Evolutionary conservation across 2,888 invertebrate genomes (phyloP), one percentile per base, ranked within the genome.

Genomic region (Ectemnius lituratus): DNA sequence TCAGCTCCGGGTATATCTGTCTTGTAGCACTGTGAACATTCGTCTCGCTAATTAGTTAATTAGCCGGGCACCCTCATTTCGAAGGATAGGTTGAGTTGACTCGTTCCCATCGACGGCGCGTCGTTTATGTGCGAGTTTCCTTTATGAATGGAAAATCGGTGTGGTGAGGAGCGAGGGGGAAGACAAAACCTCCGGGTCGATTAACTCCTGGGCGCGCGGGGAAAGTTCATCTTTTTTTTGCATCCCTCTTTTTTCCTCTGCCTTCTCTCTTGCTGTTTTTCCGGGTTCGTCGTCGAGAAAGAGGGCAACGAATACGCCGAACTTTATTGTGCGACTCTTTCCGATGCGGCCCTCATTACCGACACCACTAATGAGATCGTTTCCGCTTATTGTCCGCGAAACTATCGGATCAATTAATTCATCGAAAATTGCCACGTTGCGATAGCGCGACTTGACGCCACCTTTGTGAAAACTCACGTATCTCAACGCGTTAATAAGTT

Each of bases 151-250:
- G 46, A 62, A 46, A 45, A 37, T 37, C 11, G 37, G 3, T 47
- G 67, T 49, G 70, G 60, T 28, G 56, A 49, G 45, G 11, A n/a
- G 60, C 67, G 45, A 13, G 59, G 57, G 27, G 64, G 47, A 67
- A 61, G 61, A 71, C 28, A 67, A 67, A 67, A 67, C 61, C 52
- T 0, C 52, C 67, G 62, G 61, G 28, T 56, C 67, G 28, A 71
- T 67, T 61, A 61, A 67, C 52, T 16, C 52, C n/a, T 4, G 14
- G n/a, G n/a, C 52, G 28, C 27, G 20, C 28, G 11, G 52, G 52
- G 46, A 57, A 45, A 37, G 23, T 45, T 45, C 57, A 27, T 52
- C 56, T 56, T 46, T 67, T 67, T 57, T 49, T 62, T 46, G 8
- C 23, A 46, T 58, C 52, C 16, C 37, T 8, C 37, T 37, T 11